Base-by-base conservation (phyloP, 2,888 invertebrate species). In the Dyspetes luteomarginatus region DNA sequence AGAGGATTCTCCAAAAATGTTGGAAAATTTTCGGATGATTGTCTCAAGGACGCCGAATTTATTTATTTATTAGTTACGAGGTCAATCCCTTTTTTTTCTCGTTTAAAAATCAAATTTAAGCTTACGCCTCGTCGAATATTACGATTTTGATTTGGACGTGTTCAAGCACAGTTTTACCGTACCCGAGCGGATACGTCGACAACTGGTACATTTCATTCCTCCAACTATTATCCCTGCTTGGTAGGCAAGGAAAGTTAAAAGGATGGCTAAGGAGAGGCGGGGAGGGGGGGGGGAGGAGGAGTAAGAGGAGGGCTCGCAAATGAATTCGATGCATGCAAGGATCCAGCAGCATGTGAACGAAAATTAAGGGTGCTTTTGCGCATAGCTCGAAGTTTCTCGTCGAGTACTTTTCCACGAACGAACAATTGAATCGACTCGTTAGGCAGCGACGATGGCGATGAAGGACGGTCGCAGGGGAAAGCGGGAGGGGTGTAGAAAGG, bases 341-440 rank as follows among this genome's bases (percentile, higher is more conserved):
- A 68, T 73, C 64, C 15, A 22, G 71, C 67, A 48, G 71, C 24
- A 77, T 77, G 81, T 69, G 81, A 69, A 69, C 73, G 69, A 77
- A 81, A 81, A 81, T 77, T 81, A 77, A 81, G 81, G 77, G 77
- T 77, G 73, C 81, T 81, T 77, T 77, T 58, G 64, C 17, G 50
- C 65, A 50, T 41, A 76, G 76, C 68, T 45, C 72, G 68, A 77
- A 81, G 69, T 81, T 81, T 81, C 30, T 65, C 52, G 77, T 69
- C 77, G 76, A 77, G 81, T 73, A 81, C 81, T 81, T 80, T 81
- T 81, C 64, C 58, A 69, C 73, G 77, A 65, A 36, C 67, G 81
- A 81, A 81, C 81, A 81, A 77, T 81, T 81, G 81, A 81, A 81
- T 81, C 81, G 81, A 77, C 81, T 81, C 81, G 77, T 81, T 81